Base-by-base conservation (phyloP, 37 sponge, comb jelly and placozoan species). In the Theonella swinhoei region DNA sequence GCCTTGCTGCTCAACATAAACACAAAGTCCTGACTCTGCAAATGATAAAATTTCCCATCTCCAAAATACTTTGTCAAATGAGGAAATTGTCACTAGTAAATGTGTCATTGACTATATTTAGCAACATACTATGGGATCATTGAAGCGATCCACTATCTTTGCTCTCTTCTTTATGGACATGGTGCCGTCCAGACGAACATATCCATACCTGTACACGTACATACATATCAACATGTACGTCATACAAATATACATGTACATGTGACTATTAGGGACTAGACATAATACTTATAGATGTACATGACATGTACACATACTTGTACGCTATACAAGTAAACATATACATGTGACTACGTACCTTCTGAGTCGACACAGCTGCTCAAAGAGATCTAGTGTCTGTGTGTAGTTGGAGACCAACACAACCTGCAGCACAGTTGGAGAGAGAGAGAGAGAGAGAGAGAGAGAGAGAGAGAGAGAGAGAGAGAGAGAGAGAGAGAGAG, bases 1-100 rank as follows among this genome's bases (percentile, higher is more conserved):
- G 98, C 98, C 86, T 98, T 98, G 83, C 98, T 98, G 88, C 98
- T 98, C 86, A 98, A 70, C 98, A 98, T 98, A 84, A 98, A 98
- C 26, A 98, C 79, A 81, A 95, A 98, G 32, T 98, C 98, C 35
- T 64, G 39, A 64, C 94, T 89, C 89, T 97, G 84, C 1, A 14
- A 7, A 66, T 23, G 7, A 28, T 66, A n/a, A n/a, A 59, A 59
- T 20, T 20, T 20, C 61, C 14, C 61, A 59, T 20, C 61, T 20
- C 61, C 61, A 59, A 20, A 14, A 14, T 22, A 22, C 61, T 22
- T 59, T 59, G 61, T 14, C 20, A n/a, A n/a, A n/a, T n/a, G n/a
- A n/a, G n/a, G n/a, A n/a, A n/a, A n/a, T n/a, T n/a, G n/a, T n/a
- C n/a, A n/a, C n/a, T n/a, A n/a, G n/a, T n/a, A n/a, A n/a, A n/a